Percentiles rank a stretch among this genome's conserved stretches.
Conservation (phyloP, 2,113 vertebrate genomes). For the Tinamus guttatus region DNA sequence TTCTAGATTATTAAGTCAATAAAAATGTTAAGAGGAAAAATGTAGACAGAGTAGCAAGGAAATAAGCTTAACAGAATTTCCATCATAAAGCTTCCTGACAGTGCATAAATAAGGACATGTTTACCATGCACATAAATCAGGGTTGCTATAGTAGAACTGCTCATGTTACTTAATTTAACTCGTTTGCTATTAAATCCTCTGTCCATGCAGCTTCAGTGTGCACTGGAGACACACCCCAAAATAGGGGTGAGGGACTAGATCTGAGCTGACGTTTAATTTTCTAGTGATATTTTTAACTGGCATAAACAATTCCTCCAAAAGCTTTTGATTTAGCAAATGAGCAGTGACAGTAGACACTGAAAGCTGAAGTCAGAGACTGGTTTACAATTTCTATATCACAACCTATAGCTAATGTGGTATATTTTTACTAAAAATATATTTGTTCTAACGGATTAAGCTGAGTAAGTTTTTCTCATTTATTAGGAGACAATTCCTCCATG, state of each 20-base stretch:
- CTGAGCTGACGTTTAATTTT: background rate
- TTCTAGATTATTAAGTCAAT: slow-evolving; percentile 23
- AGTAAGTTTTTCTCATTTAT: background rate
- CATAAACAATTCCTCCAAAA: background rate
- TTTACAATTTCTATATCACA: background rate
- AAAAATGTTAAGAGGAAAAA: slow-evolving; percentile 1
- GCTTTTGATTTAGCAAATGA: background rate
- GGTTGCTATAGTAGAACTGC: background rate
- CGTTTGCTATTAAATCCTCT: background rate
- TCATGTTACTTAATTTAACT: background rate
- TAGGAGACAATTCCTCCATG: background rate
- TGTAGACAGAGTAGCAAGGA: slow-evolving; percentile 16
- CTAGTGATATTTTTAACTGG: background rate
- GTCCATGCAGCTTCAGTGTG: background rate
- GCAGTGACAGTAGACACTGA: background rate
- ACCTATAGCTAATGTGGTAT: background rate
- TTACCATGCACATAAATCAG: background rate
- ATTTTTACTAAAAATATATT: background rate
- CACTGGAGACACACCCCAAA: background rate
- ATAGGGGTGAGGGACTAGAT: background rate
- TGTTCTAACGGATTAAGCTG: background rate
- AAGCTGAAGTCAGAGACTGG: background rate
- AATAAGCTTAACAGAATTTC: slow-evolving; percentile 26
- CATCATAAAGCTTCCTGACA: slow-evolving; percentile 3
- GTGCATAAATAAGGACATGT: background rate